phyloP scores from a whole-genome alignment of 2,113 vertebrate genomes.

The Coptodon rendalli region DNA sequence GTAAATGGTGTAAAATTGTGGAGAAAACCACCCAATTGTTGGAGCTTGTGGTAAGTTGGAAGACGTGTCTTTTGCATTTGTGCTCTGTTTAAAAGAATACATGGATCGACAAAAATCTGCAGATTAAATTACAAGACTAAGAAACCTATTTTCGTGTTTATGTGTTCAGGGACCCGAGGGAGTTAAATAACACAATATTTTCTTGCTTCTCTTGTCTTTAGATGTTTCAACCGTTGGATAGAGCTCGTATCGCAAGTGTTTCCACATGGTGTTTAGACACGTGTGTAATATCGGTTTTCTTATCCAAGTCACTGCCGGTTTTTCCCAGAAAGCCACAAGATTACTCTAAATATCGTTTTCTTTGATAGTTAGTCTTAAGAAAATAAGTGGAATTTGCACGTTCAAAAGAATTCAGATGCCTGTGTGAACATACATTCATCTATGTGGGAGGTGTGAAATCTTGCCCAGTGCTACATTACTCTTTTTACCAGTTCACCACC shows the following conservation, averaged over 20 bases:
- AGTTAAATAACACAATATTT: neutral
- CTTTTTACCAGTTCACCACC: neutral
- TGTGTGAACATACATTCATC: neutral
- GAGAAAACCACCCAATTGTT: neutral
- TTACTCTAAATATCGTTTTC: neutral
- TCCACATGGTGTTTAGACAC: neutral
- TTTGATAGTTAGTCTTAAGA: neutral
- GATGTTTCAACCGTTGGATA: neutral
- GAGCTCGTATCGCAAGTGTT: neutral
- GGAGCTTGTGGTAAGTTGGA: neutral
- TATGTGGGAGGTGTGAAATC: neutral
- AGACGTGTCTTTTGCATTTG: neutral
- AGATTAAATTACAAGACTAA: neutral
- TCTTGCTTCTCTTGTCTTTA: neutral
- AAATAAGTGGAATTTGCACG: neutral
- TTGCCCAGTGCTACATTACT: neutral
- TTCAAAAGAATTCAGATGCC: neutral
- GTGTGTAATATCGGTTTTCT: neutral
- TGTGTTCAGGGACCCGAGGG: neutral
- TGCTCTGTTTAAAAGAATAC: neutral
- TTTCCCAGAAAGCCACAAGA: neutral
- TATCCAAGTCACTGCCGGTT: neutral
- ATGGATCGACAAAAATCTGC: neutral
- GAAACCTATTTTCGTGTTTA: neutral
- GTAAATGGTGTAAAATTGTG: neutral